Conservation (phyloP, 2,113 vertebrate species). For the Anarrhichthys ocellatus region DNA sequence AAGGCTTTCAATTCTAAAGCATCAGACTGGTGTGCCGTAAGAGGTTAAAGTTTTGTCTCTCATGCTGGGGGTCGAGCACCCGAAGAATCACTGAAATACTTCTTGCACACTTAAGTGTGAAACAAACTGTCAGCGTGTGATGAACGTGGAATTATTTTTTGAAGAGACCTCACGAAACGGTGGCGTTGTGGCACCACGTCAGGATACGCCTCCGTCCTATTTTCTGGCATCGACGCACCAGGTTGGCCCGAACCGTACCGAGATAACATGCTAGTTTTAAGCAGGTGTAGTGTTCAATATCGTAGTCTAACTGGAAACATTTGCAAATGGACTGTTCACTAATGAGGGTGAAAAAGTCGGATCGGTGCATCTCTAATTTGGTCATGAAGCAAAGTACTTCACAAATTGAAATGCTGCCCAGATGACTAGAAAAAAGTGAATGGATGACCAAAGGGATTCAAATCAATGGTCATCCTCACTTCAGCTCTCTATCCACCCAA, state of each 20-base stretch:
- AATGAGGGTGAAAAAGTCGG: too few species aligned
- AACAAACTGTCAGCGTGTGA: not conserved
- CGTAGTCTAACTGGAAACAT: not conserved
- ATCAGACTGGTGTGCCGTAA: not conserved
- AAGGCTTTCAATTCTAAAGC: not conserved
- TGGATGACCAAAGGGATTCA: not conserved
- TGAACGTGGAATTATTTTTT: not conserved
- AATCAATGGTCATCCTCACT: not conserved
- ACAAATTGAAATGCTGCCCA: not conserved
- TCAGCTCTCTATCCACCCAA: not conserved
- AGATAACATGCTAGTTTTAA: not conserved
- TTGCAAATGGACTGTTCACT: not conserved
- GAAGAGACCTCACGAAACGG: not conserved
- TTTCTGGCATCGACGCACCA: not conserved
- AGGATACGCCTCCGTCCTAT: not conserved
- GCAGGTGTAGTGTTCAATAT: not conserved
- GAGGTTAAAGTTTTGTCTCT: conserved; percentile 31
- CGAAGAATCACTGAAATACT: conserved; percentile 8
- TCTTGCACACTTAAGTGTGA: not conserved
- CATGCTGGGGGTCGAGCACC: conserved; percentile 9
- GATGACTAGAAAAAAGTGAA: not conserved
- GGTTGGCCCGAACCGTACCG: not conserved
- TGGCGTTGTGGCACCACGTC: not conserved
- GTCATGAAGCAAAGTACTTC: not conserved
- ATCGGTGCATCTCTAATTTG: not conserved